These are phyloP conservation scores for Percina caprodes DNA, from an alignment of 2,113 vertebrate species.

Conservation along the genomic window DNA sequence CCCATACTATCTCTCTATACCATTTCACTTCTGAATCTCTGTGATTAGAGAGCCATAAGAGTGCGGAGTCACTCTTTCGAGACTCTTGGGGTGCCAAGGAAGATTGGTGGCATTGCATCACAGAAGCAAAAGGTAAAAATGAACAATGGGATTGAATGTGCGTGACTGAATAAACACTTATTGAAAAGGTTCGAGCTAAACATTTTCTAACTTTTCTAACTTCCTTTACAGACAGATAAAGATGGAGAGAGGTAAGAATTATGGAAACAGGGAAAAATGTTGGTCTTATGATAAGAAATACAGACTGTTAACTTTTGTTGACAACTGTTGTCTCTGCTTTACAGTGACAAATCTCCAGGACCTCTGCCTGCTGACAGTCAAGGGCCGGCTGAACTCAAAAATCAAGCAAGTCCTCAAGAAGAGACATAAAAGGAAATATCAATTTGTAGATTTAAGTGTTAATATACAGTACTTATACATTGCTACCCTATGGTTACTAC, in stretches of 20 bases:
- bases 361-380: constrained; percentile 51
- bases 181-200: neutral
- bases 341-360: constrained; percentile 75
- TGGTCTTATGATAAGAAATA: neutral
- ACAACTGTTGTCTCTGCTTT: constrained; percentile 18
- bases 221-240: constrained; percentile 73
- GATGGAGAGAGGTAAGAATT: constrained; percentile 77
- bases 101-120: constrained; percentile 54
- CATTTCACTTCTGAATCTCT: constrained; percentile 2
- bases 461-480: constrained; percentile 17
- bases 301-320: too few species aligned
- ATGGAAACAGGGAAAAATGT: neutral
- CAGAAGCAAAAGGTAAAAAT: constrained; percentile 78
- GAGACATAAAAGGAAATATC: constrained; percentile 57
- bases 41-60: constrained; percentile 88
- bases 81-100: constrained; percentile 84
- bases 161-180: constrained; percentile 7
- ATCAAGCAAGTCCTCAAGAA: constrained; percentile 79
- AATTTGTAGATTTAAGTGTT: constrained; percentile 33
- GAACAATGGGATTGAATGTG: neutral
- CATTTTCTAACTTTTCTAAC: neutral
- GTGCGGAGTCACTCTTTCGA: constrained; percentile 92
- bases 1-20: neutral
- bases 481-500: constrained; percentile 18
- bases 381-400: constrained; percentile 66